These are phyloP conservation scores for Malthinus flaveolus DNA, from an alignment of 2,888 invertebrate genomes.

Conservation along the genomic window DNA sequence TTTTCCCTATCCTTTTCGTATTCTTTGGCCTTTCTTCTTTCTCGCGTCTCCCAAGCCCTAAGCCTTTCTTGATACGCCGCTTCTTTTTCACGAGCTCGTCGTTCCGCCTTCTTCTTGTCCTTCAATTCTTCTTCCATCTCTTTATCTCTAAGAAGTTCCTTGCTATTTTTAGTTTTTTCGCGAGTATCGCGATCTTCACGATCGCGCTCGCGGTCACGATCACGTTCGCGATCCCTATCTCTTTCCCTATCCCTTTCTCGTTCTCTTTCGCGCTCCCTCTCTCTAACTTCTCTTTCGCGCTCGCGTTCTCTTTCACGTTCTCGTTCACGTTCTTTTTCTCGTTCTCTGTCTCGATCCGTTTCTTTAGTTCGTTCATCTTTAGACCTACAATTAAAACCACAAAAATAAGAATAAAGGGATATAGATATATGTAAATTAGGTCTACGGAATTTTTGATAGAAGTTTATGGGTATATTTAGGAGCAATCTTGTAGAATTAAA, in stretches of 20 bases:
- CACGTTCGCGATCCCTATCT: slow-evolving; percentile 56
- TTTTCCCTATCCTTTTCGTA: slow-evolving; percentile 86
- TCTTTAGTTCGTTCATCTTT: slow-evolving; percentile 45
- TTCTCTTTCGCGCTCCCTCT: slow-evolving; percentile 54
- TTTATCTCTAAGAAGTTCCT: slow-evolving; percentile 72
- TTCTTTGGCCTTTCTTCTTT: slow-evolving; percentile 87
- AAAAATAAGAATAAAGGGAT: background rate
- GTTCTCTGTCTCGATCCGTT: slow-evolving; percentile 48
- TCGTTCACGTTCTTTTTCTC: slow-evolving; percentile 53
- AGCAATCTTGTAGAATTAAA: background rate
- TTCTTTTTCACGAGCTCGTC: slow-evolving; percentile 92
- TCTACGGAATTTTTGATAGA: too few species aligned
- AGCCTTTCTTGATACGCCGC: slow-evolving; percentile 91
- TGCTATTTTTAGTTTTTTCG: slow-evolving; percentile 58
- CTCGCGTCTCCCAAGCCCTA: slow-evolving; percentile 84
- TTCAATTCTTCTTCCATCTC: slow-evolving; percentile 91
- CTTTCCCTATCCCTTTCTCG: slow-evolving; percentile 55
- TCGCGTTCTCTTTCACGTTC: slow-evolving; percentile 44
- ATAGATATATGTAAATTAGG: too few species aligned
- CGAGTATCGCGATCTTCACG: slow-evolving; percentile 58
- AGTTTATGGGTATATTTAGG: too few species aligned
- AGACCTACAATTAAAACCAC: slow-evolving; percentile 40
- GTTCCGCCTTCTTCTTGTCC: slow-evolving; percentile 86
- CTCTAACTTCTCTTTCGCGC: slow-evolving; percentile 53
- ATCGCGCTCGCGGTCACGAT: slow-evolving; percentile 57